These are phyloP conservation scores for Falco novaeseelandiae DNA, from an alignment of 2,797 vertebrate species.

Conservation along the genomic window DNA sequence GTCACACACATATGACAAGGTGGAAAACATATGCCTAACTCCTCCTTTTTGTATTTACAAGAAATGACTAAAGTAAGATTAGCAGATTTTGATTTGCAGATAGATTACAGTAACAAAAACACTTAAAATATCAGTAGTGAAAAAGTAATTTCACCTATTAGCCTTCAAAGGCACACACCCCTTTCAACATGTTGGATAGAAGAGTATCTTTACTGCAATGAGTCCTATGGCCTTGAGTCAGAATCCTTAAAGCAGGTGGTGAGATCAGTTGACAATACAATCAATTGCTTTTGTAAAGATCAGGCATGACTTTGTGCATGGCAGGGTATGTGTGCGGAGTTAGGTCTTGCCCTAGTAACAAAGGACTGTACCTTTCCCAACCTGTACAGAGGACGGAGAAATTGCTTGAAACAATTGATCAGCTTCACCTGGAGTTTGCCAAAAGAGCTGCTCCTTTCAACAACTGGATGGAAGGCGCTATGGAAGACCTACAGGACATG, in stretches of 20 bases:
- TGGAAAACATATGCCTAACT: not conserved
- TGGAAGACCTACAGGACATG: conserved; percentile 99
- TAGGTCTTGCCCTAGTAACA: not conserved
- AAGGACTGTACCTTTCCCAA: not conserved
- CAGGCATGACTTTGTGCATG: not conserved
- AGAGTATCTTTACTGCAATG: not conserved
- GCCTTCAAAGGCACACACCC: not conserved
- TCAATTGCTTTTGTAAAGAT: not conserved
- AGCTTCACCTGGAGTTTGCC: conserved; percentile 94
- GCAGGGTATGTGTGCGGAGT: not conserved
- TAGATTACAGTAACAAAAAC: not conserved
- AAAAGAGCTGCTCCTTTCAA: conserved; percentile 97
- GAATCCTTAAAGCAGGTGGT: not conserved
- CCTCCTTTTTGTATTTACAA: not conserved
- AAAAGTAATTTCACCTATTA: not conserved
- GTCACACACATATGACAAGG: not conserved
- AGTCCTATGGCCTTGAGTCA: not conserved
- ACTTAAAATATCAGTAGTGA: not conserved
- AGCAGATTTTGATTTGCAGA: not conserved
- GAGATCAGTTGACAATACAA: not conserved
- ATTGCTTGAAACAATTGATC: conserved; percentile 94
- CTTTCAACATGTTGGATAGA: not conserved
- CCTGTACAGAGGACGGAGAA: conserved; percentile 90
- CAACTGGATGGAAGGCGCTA: conserved; percentile 99
- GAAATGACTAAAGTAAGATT: not conserved